phyloP scores from a whole-genome alignment of 2,113 vertebrate species.

The Pholis gunnellus region DNA sequence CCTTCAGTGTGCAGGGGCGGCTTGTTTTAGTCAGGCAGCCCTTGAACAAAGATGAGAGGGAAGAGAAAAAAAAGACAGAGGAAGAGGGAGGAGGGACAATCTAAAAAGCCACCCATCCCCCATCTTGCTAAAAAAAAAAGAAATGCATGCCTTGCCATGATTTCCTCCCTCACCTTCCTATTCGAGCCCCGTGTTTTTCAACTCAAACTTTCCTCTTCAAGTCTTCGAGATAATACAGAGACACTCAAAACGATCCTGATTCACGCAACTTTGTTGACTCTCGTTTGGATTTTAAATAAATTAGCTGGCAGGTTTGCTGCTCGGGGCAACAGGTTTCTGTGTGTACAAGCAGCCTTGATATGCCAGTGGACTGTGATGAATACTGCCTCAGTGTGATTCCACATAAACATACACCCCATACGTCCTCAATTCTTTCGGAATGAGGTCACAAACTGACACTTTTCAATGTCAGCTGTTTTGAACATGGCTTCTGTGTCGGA shows the following conservation, averaged over 20 bases:
- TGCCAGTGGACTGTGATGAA: not conserved
- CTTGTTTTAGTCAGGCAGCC: constrained; percentile 60
- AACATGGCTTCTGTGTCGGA: constrained; percentile 59
- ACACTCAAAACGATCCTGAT: not conserved
- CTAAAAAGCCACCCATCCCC: constrained; percentile 76
- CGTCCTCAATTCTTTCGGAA: constrained; percentile 23
- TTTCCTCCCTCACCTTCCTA: constrained; percentile 76
- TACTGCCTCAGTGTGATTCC: constrained; percentile 2
- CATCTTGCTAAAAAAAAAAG: constrained; percentile 40
- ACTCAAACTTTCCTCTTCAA: constrained; percentile 19
- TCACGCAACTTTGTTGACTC: not conserved
- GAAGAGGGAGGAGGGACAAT: constrained; percentile 77
- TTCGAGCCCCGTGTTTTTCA: constrained; percentile 26
- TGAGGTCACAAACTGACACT: constrained; percentile 51
- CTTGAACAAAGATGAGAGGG: constrained; percentile 78
- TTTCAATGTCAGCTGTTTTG: constrained; percentile 70
- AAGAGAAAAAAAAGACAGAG: constrained; percentile 72
- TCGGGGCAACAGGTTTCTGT: constrained; percentile 70
- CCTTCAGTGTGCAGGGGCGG: constrained; percentile 33
- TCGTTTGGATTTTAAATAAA: not conserved
- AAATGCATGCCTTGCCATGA: constrained; percentile 66
- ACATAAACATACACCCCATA: not conserved
- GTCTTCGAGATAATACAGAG: not conserved
- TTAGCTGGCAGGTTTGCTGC: constrained; percentile 22
- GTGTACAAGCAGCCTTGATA: not conserved